phyloP scores from a whole-genome alignment of 1,140 invertebrate genomes.

The Antheraea pernyi region DNA sequence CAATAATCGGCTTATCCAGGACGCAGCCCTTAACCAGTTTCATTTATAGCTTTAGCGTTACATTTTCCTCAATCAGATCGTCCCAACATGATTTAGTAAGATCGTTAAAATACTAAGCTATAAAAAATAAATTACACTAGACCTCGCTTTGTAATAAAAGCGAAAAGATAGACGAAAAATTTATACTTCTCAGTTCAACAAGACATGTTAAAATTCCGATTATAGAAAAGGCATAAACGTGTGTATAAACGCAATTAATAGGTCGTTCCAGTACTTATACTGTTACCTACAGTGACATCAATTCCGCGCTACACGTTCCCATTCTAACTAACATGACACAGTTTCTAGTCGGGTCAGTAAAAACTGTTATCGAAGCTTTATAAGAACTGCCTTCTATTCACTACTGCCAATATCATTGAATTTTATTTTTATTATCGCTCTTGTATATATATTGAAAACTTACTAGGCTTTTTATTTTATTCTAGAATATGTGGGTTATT shows the following conservation, averaged over 20 bases:
- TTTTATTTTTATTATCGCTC: neutral
- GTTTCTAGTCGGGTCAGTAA: conserved; percentile 5
- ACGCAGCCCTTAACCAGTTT: no score
- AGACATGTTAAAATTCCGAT: neutral
- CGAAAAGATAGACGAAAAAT: no score
- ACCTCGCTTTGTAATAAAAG: no score
- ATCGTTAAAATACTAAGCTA: no score
- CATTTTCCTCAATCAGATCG: no score
- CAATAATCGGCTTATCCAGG: no score
- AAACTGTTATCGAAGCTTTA: neutral
- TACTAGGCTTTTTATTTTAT: no score
- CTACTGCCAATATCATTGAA: neutral
- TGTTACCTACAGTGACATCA: neutral
- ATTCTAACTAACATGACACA: neutral
- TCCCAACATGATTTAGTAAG: no score
- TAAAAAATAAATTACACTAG: no score
- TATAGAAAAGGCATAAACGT: neutral
- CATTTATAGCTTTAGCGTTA: no score
- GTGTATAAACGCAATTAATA: neutral
- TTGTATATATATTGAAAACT: neutral
- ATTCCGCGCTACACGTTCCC: neutral
- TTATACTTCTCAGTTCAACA: neutral
- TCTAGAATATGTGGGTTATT: no score
- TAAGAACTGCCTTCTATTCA: neutral
- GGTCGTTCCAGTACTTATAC: neutral